Evolutionary conservation across 2,113 vertebrate genomes (phyloP).

Genomic region (Ascaphus truei): DNA sequence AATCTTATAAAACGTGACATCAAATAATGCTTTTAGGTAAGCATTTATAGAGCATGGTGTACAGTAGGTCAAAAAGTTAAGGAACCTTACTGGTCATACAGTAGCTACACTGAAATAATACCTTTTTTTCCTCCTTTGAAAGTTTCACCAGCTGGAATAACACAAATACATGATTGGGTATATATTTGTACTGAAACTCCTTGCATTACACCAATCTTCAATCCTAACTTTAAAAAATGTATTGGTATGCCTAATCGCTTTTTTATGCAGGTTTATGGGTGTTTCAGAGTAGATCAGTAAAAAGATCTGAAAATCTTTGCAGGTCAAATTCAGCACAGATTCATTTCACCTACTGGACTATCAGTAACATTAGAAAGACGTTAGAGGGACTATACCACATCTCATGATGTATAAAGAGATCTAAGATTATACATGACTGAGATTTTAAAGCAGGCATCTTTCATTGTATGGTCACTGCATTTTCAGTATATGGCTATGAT

Average conservation of each 20-base stretch:
- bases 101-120: too few relatives aligned
- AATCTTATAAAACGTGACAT: conserved; percentile 9
- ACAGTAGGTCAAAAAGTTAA: too few relatives aligned
- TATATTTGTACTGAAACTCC: background rate
- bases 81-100: too few relatives aligned
- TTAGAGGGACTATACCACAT: background rate
- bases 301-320: background rate
- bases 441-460: conserved; percentile 2
- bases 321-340: conserved; percentile 20
- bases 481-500: too few relatives aligned
- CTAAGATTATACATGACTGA: conserved; percentile 16
- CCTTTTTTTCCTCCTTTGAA: too few relatives aligned
- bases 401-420: conserved; percentile 13
- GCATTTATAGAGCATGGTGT: too few relatives aligned
- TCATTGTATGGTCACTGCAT: too few relatives aligned
- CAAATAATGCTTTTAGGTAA: conserved; percentile 1
- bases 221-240: conserved; percentile 1
- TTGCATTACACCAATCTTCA: conserved; percentile 4
- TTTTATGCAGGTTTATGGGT: background rate
- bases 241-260: background rate
- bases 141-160: too few relatives aligned
- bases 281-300: background rate
- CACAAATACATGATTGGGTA: background rate
- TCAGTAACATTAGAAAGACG: conserved; percentile 27
- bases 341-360: conserved; percentile 28